These are phyloP conservation scores for Catharus fuscescens DNA, from an alignment of 2,113 vertebrate species.

Conservation along the genomic window DNA sequence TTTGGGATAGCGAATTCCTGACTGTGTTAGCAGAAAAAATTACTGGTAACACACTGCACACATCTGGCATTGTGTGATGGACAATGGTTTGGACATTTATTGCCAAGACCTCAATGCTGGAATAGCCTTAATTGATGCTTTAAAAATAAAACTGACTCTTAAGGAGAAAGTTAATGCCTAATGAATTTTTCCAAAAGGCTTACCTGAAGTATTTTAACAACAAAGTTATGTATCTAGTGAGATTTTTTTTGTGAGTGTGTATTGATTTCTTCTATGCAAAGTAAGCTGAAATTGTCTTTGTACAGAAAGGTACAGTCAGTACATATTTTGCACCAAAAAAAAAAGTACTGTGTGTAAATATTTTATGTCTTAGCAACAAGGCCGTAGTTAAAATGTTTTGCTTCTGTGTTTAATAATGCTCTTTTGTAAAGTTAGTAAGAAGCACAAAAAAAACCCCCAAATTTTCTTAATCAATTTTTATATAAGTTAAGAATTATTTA, in stretches of 20 bases:
- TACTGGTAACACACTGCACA: neutral
- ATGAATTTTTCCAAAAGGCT: conserved; percentile 7
- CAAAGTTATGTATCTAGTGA: neutral
- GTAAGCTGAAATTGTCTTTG: conserved; percentile 44
- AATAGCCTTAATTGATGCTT: conserved; percentile 45
- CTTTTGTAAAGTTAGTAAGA: conserved; percentile 65
- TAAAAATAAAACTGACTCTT: neutral
- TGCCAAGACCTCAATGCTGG: conserved; percentile 38
- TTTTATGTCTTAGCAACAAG: conserved; percentile 59
- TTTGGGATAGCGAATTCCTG: neutral
- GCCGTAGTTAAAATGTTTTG: conserved; percentile 44
- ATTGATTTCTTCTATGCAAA: conserved; percentile 65
- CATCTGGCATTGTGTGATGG: neutral
- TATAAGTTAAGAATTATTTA: conserved; percentile 81
- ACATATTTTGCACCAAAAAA: conserved; percentile 68
- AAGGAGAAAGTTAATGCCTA: conserved; percentile 45
- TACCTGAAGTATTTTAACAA: conserved; percentile 4
- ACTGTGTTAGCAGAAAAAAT: neutral
- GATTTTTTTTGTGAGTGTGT: neutral
- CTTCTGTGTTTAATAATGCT: conserved; percentile 43
- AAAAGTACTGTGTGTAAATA: conserved; percentile 68
- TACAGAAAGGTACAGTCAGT: conserved; percentile 43
- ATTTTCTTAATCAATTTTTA: conserved; percentile 70
- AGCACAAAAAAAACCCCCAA: neutral
- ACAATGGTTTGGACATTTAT: conserved; percentile 28